Percentiles rank a stretch among this genome's conserved stretches.
These are phyloP conservation scores for Anhinga anhinga DNA, from an alignment of 2,113 vertebrate genomes.

Conservation along the genomic window DNA sequence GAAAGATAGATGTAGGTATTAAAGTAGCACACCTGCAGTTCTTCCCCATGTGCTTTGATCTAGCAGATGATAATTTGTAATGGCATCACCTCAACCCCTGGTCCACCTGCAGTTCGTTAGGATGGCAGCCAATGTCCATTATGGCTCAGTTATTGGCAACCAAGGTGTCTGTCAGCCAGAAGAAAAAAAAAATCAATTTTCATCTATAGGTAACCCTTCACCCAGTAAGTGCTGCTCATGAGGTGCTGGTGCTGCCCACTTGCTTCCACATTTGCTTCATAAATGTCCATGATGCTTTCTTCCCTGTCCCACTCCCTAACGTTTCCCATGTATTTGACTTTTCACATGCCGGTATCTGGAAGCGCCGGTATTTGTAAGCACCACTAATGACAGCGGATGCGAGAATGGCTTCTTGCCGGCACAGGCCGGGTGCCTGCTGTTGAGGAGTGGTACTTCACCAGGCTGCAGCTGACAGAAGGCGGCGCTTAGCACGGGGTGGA, in stretches of 20 bases:
- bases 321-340: neutral
- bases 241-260: neutral
- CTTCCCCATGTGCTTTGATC: constrained; percentile 61
- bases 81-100: constrained; percentile 36
- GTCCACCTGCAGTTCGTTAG: constrained; percentile 68
- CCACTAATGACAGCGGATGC: neutral
- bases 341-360: neutral
- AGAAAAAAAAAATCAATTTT: neutral
- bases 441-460: neutral
- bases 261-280: neutral
- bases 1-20: constrained; percentile 69
- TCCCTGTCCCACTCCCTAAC: neutral
- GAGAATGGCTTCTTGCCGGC: neutral
- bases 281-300: neutral
- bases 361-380: neutral
- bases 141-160: constrained; percentile 6
- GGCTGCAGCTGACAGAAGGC: neutral
- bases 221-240: neutral
- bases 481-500: neutral
- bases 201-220: constrained; percentile 25
- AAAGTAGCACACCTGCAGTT: constrained; percentile 58
- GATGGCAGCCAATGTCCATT: constrained; percentile 26
- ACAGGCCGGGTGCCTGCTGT: neutral
- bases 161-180: neutral
- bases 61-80: constrained; percentile 64